Evolutionary conservation across 2,113 vertebrate species (phyloP).

Genomic region (Abramis brama): DNA sequence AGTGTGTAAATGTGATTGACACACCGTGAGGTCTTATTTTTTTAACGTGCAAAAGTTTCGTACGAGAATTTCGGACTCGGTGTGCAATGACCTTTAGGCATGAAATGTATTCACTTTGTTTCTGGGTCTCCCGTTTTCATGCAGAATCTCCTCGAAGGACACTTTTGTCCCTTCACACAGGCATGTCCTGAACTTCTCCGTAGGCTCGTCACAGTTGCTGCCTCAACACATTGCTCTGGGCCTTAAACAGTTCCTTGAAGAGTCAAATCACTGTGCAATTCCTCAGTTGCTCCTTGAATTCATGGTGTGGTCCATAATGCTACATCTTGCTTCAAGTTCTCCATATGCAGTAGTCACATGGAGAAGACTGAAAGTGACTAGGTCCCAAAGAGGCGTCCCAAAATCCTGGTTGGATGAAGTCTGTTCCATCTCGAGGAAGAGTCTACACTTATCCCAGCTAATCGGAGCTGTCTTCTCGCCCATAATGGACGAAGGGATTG

Average conservation of each 20-base stretch:
- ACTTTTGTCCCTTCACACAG: not conserved
- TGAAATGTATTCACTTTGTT: not conserved
- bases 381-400: too few relatives aligned
- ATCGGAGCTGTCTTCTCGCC: slow-evolving; percentile 1
- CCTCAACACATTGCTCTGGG: not conserved
- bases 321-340: slow-evolving; percentile 47
- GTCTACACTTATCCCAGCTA: slow-evolving; percentile 20
- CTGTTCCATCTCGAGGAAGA: slow-evolving; percentile 34
- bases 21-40: too few relatives aligned
- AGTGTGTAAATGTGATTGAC: too few relatives aligned
- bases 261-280: not conserved
- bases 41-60: too few relatives aligned
- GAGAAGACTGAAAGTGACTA: slow-evolving; percentile 28
- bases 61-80: too few relatives aligned
- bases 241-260: not conserved
- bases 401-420: slow-evolving; percentile 39
- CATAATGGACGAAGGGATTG: slow-evolving; percentile 36
- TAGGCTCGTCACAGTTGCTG: not conserved
- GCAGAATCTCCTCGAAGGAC: slow-evolving; percentile 10
- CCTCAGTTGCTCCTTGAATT: slow-evolving; percentile 15
- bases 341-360: slow-evolving; percentile 33
- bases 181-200: not conserved
- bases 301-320: slow-evolving; percentile 18
- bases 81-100: too few relatives aligned
- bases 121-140: not conserved